phyloP scores from a whole-genome alignment of 2,113 vertebrate genomes.

The Oreochromis niloticus region DNA sequence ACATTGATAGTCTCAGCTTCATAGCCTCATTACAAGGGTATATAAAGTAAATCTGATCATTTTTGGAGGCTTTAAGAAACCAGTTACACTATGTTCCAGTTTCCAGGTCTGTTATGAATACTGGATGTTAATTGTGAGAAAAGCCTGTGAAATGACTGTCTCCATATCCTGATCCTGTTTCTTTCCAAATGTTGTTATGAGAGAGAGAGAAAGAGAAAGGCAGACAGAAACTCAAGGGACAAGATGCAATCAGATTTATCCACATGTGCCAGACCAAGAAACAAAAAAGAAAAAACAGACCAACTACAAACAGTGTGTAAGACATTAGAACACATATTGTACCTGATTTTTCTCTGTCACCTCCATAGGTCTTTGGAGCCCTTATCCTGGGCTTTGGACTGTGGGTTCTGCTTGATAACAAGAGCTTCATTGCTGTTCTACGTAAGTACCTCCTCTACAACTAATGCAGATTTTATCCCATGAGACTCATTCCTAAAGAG shows the following conservation, averaged over 20 bases:
- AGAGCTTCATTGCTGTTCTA: constrained; percentile 87
- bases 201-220: not conserved
- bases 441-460: constrained; percentile 69
- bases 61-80: not conserved
- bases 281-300: not conserved
- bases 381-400: constrained; percentile 91
- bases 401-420: constrained; percentile 89
- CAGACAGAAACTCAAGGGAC: not conserved
- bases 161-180: not conserved
- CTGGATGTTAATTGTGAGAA: not conserved
- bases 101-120: not conserved
- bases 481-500: not conserved
- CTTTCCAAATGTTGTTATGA: not conserved
- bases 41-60: not conserved
- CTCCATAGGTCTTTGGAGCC: constrained; percentile 81
- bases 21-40: not conserved
- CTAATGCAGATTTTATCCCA: not conserved
- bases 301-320: not conserved
- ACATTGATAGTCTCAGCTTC: not conserved
- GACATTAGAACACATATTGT: not conserved
- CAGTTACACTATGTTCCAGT: not conserved
- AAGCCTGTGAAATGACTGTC: not conserved
- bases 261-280: constrained; percentile 21
- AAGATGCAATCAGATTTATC: constrained; percentile 13
- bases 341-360: not conserved